phyloP scores from a whole-genome alignment of 2,888 invertebrate genomes.

The Drosophila bunnanda region DNA sequence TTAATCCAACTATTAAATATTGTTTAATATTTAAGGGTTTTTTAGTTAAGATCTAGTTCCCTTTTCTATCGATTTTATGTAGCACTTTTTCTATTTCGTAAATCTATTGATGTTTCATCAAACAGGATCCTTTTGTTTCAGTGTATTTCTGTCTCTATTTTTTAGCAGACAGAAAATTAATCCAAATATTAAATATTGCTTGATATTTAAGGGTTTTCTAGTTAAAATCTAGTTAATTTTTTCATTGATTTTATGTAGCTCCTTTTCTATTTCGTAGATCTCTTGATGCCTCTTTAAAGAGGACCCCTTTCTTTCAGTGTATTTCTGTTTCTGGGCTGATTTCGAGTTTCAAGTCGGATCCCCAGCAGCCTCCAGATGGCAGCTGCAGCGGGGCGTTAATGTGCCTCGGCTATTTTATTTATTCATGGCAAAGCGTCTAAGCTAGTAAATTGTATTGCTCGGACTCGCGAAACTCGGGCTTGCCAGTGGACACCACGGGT shows the following conservation, averaged over 20 bases:
- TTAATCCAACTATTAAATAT: background rate
- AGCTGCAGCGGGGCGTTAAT: constrained; percentile 80
- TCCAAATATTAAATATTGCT: too few species aligned
- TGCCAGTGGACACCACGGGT: constrained; percentile 44
- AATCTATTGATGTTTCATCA: too few species aligned
- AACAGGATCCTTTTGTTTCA: too few species aligned
- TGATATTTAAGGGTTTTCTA: too few species aligned
- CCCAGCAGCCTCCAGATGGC: constrained; percentile 62
- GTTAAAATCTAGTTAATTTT: too few species aligned
- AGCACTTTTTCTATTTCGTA: too few species aligned
- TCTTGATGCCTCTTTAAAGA: background rate
- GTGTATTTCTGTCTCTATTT: too few species aligned
- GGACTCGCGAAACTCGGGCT: constrained; percentile 63
- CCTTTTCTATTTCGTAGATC: background rate
- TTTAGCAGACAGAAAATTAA: too few species aligned
- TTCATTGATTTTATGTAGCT: too few species aligned
- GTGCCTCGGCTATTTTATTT: constrained; percentile 80
- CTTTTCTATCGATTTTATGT: too few species aligned
- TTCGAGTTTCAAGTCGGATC: constrained; percentile 68
- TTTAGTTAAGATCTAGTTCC: too few species aligned
- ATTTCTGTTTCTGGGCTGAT: constrained; percentile 68
- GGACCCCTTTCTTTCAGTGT: constrained; percentile 27
- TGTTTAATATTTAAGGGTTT: background rate
- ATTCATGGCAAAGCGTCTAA: constrained; percentile 79
- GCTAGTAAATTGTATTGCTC: constrained; percentile 79